Evolutionary conservation across 2,888 invertebrate genomes (phyloP).

Genomic region (Amblyjoppa fuscipennis): DNA sequence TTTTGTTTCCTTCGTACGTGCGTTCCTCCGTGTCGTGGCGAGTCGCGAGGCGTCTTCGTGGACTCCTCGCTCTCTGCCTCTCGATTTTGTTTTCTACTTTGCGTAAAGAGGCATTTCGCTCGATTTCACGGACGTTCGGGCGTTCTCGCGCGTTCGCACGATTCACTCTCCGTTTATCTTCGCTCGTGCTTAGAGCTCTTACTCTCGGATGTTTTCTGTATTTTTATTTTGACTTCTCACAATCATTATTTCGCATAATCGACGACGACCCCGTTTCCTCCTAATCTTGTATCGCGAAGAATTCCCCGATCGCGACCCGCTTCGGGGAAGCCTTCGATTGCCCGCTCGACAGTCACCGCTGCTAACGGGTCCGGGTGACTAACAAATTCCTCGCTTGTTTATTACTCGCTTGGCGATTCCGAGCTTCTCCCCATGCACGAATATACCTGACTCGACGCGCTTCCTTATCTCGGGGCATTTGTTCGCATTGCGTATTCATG

Average conservation of each 20-base stretch:
- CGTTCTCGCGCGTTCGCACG: not conserved
- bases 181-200: not conserved
- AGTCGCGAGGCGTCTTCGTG: not conserved
- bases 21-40: no score
- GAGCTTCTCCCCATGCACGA: not conserved
- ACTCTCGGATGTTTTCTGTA: not conserved
- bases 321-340: conserved; percentile 50
- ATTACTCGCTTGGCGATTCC: conserved; percentile 10
- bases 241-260: conserved; percentile 40
- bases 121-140: not conserved
- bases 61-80: not conserved
- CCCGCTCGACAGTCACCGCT: not conserved
- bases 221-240: not conserved
- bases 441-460: not conserved
- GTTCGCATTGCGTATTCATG: no score
- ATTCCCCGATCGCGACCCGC: conserved; percentile 54
- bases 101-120: not conserved
- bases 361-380: conserved; percentile 28
- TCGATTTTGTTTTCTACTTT: not conserved
- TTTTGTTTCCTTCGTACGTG: not conserved
- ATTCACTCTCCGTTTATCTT: not conserved
- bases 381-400: conserved; percentile 40
- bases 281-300: conserved; percentile 60
- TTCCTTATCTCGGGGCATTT: not conserved
- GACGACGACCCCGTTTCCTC: conserved; percentile 64